Base-by-base conservation (phyloP, 2,797 vertebrate genomes). In the Bufotes viridis region DNA sequence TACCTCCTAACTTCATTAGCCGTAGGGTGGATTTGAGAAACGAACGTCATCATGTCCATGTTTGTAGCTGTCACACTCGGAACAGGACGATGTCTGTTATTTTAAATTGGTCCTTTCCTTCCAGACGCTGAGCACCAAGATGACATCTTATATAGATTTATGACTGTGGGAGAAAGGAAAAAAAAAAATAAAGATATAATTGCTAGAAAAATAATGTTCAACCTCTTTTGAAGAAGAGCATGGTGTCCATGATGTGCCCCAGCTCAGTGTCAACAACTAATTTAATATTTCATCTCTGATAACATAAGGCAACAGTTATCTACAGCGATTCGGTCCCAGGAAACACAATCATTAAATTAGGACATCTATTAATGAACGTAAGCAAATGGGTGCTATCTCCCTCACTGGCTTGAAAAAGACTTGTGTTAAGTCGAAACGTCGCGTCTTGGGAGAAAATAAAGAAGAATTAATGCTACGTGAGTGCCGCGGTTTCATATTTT, bases 1-100 rank as follows among this genome's bases (percentile, higher is more conserved):
- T 89, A 89, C 84, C 61, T 70, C 83, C 17, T 86, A 89, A 82
- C 29, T 82, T 82, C 72, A 79, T 89, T 82, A 89, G 22, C 53
- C 26, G 84, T 7, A 29, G 12, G 20, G 74, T 86, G 79, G 72
- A 78, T 86, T 49, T 69, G 72, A 81, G 88, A 60, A 70, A 78
- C 49, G 26, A 70, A 69, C 70, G 84, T 89, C 84, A 86, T 86
- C 61, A 22, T 86, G n/a, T 85, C 83, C 79, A 89, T 86, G 22
- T 70, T 63, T 55, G 51, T 22, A 86, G 53, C 79, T 60, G 84
- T 78, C 78, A 7, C 57, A 42, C 14, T 78, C 53, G n/a, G 49
- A 78, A 58, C 51, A 85, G 53, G 69, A 69, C 87, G 65, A 85
- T 53, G 81, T 60, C 88, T 86, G 84, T 82, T 89, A 65, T 67